Evolutionary conservation across 2,888 invertebrate species (phyloP).

Genomic region (Mechanitis messenoides): DNA sequence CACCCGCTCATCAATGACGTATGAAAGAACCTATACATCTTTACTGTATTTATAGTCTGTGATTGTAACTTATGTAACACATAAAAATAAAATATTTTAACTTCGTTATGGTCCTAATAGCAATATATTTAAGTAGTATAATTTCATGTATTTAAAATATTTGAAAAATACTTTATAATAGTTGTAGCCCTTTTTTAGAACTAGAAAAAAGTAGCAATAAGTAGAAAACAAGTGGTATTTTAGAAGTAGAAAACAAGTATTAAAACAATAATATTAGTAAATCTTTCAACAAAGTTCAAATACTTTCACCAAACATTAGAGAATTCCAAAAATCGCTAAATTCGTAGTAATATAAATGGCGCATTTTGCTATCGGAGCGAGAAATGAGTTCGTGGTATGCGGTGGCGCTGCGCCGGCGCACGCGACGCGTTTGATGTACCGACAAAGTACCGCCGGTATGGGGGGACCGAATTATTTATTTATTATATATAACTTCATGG

Average conservation of each 20-base stretch:
- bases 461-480: slow-evolving; percentile 2
- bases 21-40: slow-evolving; percentile 21
- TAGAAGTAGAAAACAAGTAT: too few relatives aligned
- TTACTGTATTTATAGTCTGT: not conserved
- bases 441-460: slow-evolving; percentile 55
- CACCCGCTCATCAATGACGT: slow-evolving; percentile 52
- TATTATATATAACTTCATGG: not conserved
- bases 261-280: too few relatives aligned
- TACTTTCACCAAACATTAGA: slow-evolving; percentile 14
- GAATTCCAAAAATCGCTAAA: slow-evolving; percentile 22
- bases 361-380: slow-evolving; percentile 37
- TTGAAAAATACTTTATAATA: not conserved
- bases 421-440: slow-evolving; percentile 56
- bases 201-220: too few relatives aligned
- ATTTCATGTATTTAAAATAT: too few relatives aligned
- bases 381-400: slow-evolving; percentile 37
- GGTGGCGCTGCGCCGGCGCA: slow-evolving; percentile 24
- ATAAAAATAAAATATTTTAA: too few relatives aligned
- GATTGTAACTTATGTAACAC: not conserved
- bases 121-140: too few relatives aligned
- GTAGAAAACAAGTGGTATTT: too few relatives aligned
- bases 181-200: not conserved
- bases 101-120: too few relatives aligned
- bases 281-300: not conserved
- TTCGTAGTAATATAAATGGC: slow-evolving; percentile 32